Percentiles rank a stretch among this genome's conserved stretches.
These are phyloP conservation scores for Phallusia fumigata DNA, from an alignment of 23 tunicate genomes.

Conservation along the genomic window DNA sequence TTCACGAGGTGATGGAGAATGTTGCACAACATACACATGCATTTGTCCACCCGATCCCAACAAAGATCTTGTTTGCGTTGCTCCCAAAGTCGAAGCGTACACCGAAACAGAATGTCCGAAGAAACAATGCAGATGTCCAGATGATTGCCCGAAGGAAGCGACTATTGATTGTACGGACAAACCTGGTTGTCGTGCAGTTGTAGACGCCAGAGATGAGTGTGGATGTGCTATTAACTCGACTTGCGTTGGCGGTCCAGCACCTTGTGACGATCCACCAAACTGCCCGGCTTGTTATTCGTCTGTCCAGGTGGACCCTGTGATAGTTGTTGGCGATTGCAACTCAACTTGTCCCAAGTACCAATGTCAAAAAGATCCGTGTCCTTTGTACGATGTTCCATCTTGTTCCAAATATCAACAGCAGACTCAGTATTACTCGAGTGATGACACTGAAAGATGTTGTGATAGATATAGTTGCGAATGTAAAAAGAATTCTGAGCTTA, in stretches of 20 bases:
- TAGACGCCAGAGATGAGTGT: slow-evolving; percentile 3
- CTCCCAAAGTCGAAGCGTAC: slow-evolving; percentile 18
- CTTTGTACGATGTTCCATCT: not conserved
- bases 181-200: slow-evolving; percentile 41
- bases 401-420: slow-evolving; percentile 29
- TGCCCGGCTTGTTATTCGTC: slow-evolving; percentile 16
- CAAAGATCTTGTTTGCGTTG: slow-evolving; percentile 9
- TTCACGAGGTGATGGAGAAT: not conserved
- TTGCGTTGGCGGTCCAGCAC: slow-evolving; percentile 18
- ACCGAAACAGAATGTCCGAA: slow-evolving; percentile 15
- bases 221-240: too few species aligned
- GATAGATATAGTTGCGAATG: slow-evolving; percentile 34
- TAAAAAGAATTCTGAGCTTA: not conserved
- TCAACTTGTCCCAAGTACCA: slow-evolving; percentile 10
- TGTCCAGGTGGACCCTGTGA: not conserved
- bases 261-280: slow-evolving; percentile 12
- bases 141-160: slow-evolving; percentile 25
- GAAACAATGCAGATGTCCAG: slow-evolving; percentile 40
- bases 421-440: not conserved
- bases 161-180: slow-evolving; percentile 20
- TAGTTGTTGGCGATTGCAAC: not conserved
- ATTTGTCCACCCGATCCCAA: slow-evolving; percentile 32
- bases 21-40: slow-evolving; percentile 30
- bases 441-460: slow-evolving; percentile 36
- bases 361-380: slow-evolving; percentile 13